A percentile compares a stretch with the other conserved stretches of the same genome.
Conservation (phyloP, 2,113 vertebrate species). For the Channa argus region DNA sequence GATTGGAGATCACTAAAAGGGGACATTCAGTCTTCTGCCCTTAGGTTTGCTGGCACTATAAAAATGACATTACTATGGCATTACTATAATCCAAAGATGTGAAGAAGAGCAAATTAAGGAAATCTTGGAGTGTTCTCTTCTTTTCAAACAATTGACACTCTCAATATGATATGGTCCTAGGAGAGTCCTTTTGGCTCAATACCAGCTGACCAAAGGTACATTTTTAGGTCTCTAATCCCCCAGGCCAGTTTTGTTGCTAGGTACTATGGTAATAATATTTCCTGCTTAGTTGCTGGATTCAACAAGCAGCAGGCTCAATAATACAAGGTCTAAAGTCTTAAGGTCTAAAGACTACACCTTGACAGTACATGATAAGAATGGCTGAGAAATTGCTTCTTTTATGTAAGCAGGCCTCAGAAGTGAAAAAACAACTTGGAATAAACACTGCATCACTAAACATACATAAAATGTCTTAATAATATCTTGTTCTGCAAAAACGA, state of each 20-base stretch:
- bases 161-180: too few species aligned
- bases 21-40: not conserved
- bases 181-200: too few species aligned
- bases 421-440: too few species aligned
- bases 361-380: not conserved
- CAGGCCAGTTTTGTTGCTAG: not conserved
- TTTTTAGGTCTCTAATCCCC: too few species aligned
- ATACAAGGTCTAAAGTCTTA: not conserved
- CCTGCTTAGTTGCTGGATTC: conserved; percentile 18
- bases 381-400: too few species aligned
- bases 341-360: too few species aligned
- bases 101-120: not conserved
- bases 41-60: too few species aligned
- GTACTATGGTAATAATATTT: not conserved
- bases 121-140: not conserved
- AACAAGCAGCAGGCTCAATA: not conserved
- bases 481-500: not conserved
- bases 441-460: not conserved
- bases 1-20: not conserved
- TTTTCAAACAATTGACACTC: not conserved
- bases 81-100: not conserved
- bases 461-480: too few species aligned
- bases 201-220: too few species aligned
- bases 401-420: too few species aligned
- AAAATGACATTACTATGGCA: not conserved